phyloP scores from a whole-genome alignment of 92 coral and sea anemone species.

The Siderastrea siderea region DNA sequence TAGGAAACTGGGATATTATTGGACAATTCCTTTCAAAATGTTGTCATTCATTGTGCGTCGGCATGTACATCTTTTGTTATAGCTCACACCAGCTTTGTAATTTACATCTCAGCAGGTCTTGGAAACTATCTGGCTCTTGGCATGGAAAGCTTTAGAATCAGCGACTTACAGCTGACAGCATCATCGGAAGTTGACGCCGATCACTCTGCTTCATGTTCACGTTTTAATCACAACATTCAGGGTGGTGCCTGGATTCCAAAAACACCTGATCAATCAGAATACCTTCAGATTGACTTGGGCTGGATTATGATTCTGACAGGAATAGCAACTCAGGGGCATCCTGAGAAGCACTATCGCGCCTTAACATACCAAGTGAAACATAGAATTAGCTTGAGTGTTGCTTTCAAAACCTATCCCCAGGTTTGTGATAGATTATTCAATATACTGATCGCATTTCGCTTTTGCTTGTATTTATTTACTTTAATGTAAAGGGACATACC shows the following conservation, averaged over 20 bases:
- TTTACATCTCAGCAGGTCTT: neutral
- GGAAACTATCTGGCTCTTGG: slow-evolving; percentile 13
- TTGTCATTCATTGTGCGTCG: too few species aligned
- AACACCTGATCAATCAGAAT: neutral
- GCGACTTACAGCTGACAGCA: slow-evolving; percentile 19
- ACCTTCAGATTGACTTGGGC: slow-evolving; percentile 30
- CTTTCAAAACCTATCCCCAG: neutral
- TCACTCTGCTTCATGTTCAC: slow-evolving; percentile 1
- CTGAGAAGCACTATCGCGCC: neutral
- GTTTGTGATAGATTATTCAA: neutral
- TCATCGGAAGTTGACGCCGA: slow-evolving; percentile 13
- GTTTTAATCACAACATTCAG: slow-evolving; percentile 10
- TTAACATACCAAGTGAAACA: neutral
- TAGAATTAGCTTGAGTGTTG: neutral
- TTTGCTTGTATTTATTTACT: too few species aligned
- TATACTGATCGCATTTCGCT: too few species aligned
- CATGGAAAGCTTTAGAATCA: slow-evolving; percentile 26
- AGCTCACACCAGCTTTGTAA: too few species aligned
- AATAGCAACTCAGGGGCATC: slow-evolving; percentile 35
- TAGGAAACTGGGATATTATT: too few species aligned
- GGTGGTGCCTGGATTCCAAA: slow-evolving; percentile 40
- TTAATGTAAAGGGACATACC: too few species aligned
- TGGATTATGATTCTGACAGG: slow-evolving; percentile 27
- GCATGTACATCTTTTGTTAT: too few species aligned
- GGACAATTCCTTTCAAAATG: too few species aligned